Evolutionary conservation across 2,888 invertebrate species (phyloP).

Genomic region (Drosophila histrio): DNA sequence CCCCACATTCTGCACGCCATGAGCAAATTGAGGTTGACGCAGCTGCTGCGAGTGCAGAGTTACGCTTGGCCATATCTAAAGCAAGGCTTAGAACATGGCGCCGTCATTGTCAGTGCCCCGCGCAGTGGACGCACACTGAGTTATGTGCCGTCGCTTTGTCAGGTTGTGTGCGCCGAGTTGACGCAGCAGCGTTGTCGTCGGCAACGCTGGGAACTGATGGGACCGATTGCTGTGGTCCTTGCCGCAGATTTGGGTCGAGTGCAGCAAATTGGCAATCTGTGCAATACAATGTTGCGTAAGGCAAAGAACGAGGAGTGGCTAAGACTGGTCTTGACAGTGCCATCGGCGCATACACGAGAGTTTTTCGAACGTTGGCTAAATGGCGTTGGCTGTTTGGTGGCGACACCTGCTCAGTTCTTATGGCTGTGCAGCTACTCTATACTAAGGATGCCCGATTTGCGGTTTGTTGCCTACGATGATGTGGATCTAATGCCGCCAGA

Average conservation of each 20-base stretch:
- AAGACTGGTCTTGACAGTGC: conserved; percentile 37
- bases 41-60: conserved; percentile 61
- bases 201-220: conserved; percentile 12
- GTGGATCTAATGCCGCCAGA: conserved; percentile 49
- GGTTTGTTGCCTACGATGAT: conserved; percentile 56
- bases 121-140: conserved; percentile 62
- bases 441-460: conserved; percentile 33
- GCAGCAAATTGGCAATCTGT: conserved; percentile 31
- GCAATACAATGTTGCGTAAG: conserved; percentile 37
- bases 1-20: conserved; percentile 36
- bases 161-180: conserved; percentile 26
- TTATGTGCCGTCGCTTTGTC: conserved; percentile 54
- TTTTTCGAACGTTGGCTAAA: conserved; percentile 48
- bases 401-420: conserved; percentile 53
- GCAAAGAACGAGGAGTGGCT: conserved; percentile 18
- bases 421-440: conserved; percentile 20
- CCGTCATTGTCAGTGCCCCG: conserved; percentile 55
- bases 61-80: conserved; percentile 57
- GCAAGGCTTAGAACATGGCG: conserved; percentile 33
- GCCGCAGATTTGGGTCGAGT: conserved; percentile 40
- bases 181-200: background rate
- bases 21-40: conserved; percentile 30
- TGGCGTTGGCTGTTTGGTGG: conserved; percentile 56
- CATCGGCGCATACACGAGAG: conserved; percentile 15
- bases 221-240: conserved; percentile 46